Evolutionary conservation across 2,797 vertebrate species (phyloP), one percentile per base, ranked within the genome.

Genomic region (Hemitrygon akajei): DNA sequence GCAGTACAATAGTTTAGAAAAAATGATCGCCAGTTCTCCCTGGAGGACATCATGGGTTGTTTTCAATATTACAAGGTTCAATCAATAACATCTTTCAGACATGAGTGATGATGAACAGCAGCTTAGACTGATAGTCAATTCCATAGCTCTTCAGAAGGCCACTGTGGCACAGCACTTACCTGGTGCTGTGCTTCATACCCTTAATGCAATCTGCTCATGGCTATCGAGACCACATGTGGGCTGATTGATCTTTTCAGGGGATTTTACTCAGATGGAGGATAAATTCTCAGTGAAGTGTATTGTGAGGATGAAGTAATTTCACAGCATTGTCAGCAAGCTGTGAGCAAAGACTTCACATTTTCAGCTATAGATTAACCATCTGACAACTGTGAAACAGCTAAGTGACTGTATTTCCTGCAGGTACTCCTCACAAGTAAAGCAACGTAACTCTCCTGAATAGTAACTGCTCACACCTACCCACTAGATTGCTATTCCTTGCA

Each of bases 281-380:
- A 91, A 91, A 91, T 91, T 73, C 66, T 91, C 66, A 73, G 60
- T 71, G n/a, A 91, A 91, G 66, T 73, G 60, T 20, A 91, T 20
- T 47, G 89, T 91, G 66, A 91, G 89, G 22, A 47, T 91, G 34
- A 37, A 69, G n/a, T 71, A 91, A 71, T 20, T 91, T 91, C 34
- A 9, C 34, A 69, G 89, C 66, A 82, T 37, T 82, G 80, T 18
- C 34, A 82, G 37, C 37, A 1, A 40, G 18, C 16, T 73, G 63
- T 25, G 89, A 91, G 37, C 12, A 60, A 86, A 86, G 27, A 63
- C 37, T 91, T 73, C 11, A 69, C 58, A 82, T 12, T 34, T 60
- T 66, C 81, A 40, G 22, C 37, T 25, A 37, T 37, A 91, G 66
- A 91, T 91, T 91, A 91, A 73, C 89, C 22, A 40, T 25, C 11